Conservation (phyloP, 2,797 vertebrate genomes). For the Rhincodon typus region DNA sequence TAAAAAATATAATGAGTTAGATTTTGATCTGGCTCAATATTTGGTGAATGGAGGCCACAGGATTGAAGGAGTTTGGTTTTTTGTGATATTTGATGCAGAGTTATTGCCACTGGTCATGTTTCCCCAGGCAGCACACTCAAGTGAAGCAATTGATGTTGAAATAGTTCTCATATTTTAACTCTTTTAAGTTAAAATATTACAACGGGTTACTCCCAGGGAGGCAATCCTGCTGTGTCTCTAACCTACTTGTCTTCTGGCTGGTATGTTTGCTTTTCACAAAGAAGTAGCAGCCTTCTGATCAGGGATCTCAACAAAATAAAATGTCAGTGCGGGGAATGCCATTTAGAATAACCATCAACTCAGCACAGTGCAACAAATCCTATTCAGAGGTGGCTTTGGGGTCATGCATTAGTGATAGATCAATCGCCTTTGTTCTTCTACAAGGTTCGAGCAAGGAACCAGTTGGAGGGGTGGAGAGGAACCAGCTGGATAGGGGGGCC, state of each 20-base stretch:
- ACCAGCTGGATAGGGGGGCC: neutral
- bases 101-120: neutral
- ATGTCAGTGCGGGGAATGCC: slow-evolving; percentile 67
- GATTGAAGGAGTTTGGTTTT: neutral
- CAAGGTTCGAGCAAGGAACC: neutral
- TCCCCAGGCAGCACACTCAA: neutral
- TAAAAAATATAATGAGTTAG: neutral
- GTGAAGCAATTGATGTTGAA: neutral
- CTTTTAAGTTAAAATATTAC: neutral
- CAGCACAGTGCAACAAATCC: slow-evolving; percentile 64
- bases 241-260: slow-evolving; percentile 70
- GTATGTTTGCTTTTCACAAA: slow-evolving; percentile 71
- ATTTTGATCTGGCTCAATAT: neutral
- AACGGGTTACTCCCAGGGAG: neutral
- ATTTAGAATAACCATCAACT: slow-evolving; percentile 74
- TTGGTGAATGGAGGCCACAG: neutral
- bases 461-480: neutral
- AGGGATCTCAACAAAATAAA: slow-evolving; percentile 71
- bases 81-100: neutral
- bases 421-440: neutral
- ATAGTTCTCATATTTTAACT: neutral
- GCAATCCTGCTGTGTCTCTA: neutral
- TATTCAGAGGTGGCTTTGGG: slow-evolving; percentile 45
- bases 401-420: neutral
- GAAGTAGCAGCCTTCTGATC: no score